Conservation (phyloP, 2,113 vertebrate species). For the Pseudopodoces humilis region DNA sequence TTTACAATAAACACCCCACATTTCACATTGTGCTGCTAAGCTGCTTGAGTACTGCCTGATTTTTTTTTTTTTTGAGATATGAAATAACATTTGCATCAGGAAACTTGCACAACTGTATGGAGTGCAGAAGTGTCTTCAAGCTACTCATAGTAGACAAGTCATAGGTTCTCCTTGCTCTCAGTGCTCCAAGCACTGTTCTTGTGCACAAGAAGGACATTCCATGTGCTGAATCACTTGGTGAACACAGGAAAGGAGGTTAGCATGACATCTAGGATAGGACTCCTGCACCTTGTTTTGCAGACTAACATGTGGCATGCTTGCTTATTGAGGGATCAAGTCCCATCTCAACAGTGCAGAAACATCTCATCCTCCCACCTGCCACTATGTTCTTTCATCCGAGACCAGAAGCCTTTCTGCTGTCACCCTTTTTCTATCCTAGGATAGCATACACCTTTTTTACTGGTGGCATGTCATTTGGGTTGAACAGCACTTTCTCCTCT, state of each 20-base stretch:
- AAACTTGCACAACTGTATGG: neutral
- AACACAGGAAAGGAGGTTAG: neutral
- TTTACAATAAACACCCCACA: neutral
- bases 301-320: neutral
- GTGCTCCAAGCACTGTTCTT: neutral
- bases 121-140: neutral
- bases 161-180: neutral
- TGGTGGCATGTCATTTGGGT: neutral
- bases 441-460: neutral
- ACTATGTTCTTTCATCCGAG: neutral
- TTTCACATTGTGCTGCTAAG: neutral
- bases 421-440: neutral
- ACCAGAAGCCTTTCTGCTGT: neutral
- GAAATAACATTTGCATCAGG: neutral
- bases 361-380: neutral
- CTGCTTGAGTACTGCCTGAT: neutral
- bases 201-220: neutral
- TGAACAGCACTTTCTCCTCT: neutral
- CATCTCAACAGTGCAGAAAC: neutral
- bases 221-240: neutral
- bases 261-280: neutral
- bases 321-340: neutral
- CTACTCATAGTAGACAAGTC: neutral
- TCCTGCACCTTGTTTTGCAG: neutral
- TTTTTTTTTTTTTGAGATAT: neutral